These are phyloP conservation scores for Latrodectus geometricus DNA, from an alignment of 1,140 invertebrate species.

Conservation along the genomic window DNA sequence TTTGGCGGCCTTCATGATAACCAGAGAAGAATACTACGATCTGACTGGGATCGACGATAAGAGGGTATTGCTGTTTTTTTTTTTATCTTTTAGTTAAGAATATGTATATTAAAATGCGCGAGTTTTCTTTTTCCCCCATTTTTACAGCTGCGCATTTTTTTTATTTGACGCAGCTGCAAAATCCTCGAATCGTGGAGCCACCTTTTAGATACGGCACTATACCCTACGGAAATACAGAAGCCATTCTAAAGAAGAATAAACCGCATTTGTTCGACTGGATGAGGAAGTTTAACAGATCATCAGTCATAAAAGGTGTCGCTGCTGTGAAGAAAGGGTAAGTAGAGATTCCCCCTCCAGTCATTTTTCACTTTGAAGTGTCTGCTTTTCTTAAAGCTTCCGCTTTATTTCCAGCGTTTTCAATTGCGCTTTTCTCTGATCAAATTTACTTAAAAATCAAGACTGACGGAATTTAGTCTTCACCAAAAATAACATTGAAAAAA, in stretches of 20 bases:
- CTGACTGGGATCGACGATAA: slow-evolving; percentile 91
- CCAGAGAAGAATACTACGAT: slow-evolving; percentile 95
- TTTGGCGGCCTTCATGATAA: slow-evolving; percentile 99
- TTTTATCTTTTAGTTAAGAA: background rate
- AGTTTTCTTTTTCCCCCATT: background rate
- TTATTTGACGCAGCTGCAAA: slow-evolving; percentile 75
- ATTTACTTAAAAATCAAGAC: too few species aligned
- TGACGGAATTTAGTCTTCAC: too few species aligned
- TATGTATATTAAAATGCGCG: background rate
- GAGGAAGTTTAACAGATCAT: slow-evolving; percentile 85
- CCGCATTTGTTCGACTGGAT: slow-evolving; percentile 91
- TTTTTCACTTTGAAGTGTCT: background rate
- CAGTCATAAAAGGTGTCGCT: slow-evolving; percentile 86
- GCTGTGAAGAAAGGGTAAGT: slow-evolving; percentile 85
- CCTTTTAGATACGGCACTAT: slow-evolving; percentile 95
- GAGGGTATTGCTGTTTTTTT: slow-evolving; percentile 37
- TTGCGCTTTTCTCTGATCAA: background rate
- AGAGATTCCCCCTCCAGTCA: background rate
- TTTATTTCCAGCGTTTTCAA: background rate
- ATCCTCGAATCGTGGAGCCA: slow-evolving; percentile 88
- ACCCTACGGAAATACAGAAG: slow-evolving; percentile 94
- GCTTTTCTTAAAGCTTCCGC: background rate
- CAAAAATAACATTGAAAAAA: too few species aligned
- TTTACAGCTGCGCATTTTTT: background rate
- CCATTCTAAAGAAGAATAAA: slow-evolving; percentile 85